Evolutionary conservation across 2,888 invertebrate genomes (phyloP).

Genomic region (Gortyna flavago): DNA sequence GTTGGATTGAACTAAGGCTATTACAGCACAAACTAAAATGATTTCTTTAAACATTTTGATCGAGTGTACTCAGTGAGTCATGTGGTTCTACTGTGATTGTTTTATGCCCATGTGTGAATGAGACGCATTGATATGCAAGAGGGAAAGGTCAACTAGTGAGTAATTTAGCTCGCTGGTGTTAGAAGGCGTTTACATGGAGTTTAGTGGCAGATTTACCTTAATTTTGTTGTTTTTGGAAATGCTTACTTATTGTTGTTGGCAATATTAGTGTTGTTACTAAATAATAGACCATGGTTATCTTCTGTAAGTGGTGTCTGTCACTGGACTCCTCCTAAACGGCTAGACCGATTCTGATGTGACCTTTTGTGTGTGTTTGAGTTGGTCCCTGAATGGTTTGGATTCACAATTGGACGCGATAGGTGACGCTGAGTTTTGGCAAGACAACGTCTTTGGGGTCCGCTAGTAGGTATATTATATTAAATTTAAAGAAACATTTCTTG

Average conservation of each 20-base stretch:
- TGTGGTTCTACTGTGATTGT: constrained; percentile 48
- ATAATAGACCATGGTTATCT: not conserved
- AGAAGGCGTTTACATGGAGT: constrained; percentile 61
- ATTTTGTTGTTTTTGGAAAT: not conserved
- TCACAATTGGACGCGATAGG: not conserved
- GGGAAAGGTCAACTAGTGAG: constrained; percentile 61
- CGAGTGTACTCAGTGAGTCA: constrained; percentile 26
- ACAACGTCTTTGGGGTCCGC: no score
- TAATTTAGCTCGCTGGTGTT: constrained; percentile 47
- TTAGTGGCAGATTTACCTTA: constrained; percentile 33
- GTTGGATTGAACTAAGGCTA: constrained; percentile 57
- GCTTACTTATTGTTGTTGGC: no score
- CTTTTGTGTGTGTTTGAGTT: not conserved
- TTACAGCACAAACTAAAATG: constrained; percentile 32
- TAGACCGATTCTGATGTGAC: not conserved
- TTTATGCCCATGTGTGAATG: constrained; percentile 36
- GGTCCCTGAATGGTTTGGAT: not conserved
- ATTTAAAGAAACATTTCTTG: not conserved
- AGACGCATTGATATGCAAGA: constrained; percentile 54
- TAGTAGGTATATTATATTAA: not conserved
- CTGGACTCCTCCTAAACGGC: not conserved
- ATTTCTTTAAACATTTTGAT: constrained; percentile 62
- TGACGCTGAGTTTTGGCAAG: no score
- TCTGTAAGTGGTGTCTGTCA: no score
- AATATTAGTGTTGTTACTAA: not conserved